Base-by-base conservation (phyloP, 2,797 vertebrate species). In the Odontamblyopus lacepedii region DNA sequence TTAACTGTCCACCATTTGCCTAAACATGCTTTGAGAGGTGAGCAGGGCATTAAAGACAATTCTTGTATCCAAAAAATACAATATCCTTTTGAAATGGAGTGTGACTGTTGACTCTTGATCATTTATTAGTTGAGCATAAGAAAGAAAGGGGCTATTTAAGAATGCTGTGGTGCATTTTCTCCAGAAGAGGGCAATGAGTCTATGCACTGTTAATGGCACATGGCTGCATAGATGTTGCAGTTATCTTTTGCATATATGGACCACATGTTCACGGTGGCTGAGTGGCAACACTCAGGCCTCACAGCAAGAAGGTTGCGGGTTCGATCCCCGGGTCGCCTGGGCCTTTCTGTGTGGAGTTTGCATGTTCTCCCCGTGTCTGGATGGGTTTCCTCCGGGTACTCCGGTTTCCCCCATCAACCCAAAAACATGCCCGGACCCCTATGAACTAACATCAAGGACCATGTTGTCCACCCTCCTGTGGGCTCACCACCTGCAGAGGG, bases 161-260 rank as follows among this genome's bases (percentile, higher is more conserved):
- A 29, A 48, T 48, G 60, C 3, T 80, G 77, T 26, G 73, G 64
- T 85, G 73, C 30, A 73, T 23, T 71, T 80, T 67, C 70, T 75
- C 85, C 83, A 89, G 80, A 69, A 87, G 84, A 83, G 85, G 83
- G 83, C 83, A 83, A 75, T 85, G 76, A 79, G 77, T 62, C 67
- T 71, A 71, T 81, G 55, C 70, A 80, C n/a, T 23, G 12, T 50
- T 66, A 15, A 69, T 59, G 57, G 62, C 55, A 57, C 55, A 41
- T 78, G 71, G 30, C 30, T 79, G 66, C 2, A 79, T 53, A 72
- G 62, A 69, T 30, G 50, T 67, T 70, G 57, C 11, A 67, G 63
- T 29, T 19, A 7, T 27, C 18, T 5, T 6, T 57, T 59, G 32
- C 44, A 62, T 72, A 1, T 19, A 1, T 19, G 12, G 5, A 29